A percentile compares a stretch with the other conserved stretches of the same genome.
Evolutionary conservation across 2,888 invertebrate species (phyloP).

Genomic region (Pegoplata infirma): DNA sequence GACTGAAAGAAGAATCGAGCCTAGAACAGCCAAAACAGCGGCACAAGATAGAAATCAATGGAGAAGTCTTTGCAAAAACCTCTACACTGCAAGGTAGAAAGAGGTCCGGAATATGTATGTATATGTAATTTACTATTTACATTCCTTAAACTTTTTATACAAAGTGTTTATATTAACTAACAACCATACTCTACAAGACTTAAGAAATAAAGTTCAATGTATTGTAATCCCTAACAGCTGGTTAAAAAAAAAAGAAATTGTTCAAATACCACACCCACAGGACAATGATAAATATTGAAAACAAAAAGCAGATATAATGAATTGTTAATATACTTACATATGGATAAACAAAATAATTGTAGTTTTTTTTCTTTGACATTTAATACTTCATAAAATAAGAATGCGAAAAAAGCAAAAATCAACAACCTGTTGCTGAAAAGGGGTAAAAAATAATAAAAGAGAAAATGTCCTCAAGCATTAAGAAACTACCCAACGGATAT

Average conservation of each 20-base stretch:
- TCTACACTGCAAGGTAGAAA: no score
- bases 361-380: background rate
- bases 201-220: constrained; percentile 34
- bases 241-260: constrained; percentile 1
- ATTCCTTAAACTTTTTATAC: no score
- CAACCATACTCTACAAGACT: no score
- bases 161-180: no score
- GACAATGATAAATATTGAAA: background rate
- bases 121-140: no score
- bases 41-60: no score
- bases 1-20: no score
- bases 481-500: background rate
- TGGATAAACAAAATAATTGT: background rate
- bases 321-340: constrained; percentile 24
- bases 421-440: constrained; percentile 46
- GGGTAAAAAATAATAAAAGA: constrained; percentile 10
- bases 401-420: background rate
- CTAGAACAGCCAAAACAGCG: no score
- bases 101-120: no score
- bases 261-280: constrained; percentile 10
- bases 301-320: constrained; percentile 4
- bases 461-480: constrained; percentile 30
- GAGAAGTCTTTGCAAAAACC: no score
- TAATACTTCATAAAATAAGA: background rate
- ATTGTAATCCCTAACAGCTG: constrained; percentile 22